Evolutionary conservation across 2,113 vertebrate species (phyloP).

Genomic region (Hemiscyllium ocellatum): DNA sequence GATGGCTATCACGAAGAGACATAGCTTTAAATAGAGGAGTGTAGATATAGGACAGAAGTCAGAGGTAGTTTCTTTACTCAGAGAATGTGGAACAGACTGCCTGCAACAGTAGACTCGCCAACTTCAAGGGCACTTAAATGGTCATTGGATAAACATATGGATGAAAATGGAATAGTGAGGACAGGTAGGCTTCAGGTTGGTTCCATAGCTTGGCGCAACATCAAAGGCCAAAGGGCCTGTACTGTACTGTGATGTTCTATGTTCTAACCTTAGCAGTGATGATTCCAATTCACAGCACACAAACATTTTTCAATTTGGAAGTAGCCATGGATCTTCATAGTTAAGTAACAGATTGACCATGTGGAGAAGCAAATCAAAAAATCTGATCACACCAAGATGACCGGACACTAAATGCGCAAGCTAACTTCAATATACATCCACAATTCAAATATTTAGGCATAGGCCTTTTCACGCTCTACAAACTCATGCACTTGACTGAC

Average conservation of each 20-base stretch:
- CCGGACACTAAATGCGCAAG: neutral
- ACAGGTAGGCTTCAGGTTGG: too few species aligned
- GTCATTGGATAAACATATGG: too few species aligned
- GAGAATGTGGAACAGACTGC: too few species aligned
- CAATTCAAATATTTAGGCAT: neutral
- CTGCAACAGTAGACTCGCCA: too few species aligned
- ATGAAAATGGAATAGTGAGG: too few species aligned
- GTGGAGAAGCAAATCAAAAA: neutral
- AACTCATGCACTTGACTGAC: neutral
- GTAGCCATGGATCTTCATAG: neutral
- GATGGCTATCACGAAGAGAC: too few species aligned
- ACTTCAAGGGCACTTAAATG: too few species aligned
- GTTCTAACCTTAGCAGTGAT: neutral
- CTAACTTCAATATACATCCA: neutral
- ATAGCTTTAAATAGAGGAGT: too few species aligned
- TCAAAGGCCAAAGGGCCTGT: too few species aligned
- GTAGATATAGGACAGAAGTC: too few species aligned
- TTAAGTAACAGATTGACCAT: neutral
- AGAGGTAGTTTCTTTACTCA: too few species aligned
- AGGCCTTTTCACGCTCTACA: neutral
- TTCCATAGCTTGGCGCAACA: too few species aligned
- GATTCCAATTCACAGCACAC: neutral
- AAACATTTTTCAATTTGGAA: neutral
- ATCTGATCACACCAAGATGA: neutral
- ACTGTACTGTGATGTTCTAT: neutral